Conservation (phyloP, 2,113 vertebrate genomes). For the Phyllostomus discolor region DNA sequence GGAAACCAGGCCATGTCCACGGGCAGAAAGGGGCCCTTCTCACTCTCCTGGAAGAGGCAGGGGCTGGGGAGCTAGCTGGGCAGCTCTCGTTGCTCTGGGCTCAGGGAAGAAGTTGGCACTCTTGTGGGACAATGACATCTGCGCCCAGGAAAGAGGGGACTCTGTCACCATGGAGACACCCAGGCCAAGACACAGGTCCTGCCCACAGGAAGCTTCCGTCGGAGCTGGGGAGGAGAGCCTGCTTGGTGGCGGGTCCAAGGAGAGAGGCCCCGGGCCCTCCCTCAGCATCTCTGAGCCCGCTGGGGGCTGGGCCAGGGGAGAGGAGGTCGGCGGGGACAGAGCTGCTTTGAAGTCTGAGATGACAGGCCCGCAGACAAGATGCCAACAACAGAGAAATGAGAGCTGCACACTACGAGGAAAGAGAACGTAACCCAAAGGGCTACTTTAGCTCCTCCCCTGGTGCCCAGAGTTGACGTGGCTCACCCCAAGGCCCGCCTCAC, state of each 20-base stretch:
- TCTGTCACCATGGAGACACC: not conserved
- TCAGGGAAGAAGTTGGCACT: not conserved
- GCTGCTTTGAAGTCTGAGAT: not conserved
- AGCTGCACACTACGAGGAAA: not conserved
- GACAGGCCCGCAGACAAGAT: not conserved
- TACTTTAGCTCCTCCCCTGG: not conserved
- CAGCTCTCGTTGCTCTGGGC: too few species aligned
- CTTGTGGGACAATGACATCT: not conserved
- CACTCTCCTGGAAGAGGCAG: not conserved
- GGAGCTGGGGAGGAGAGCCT: not conserved
- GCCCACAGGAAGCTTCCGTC: not conserved
- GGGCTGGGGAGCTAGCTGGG: not conserved
- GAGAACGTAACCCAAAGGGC: not conserved
- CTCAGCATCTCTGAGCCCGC: not conserved
- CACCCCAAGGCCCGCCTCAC: not conserved
- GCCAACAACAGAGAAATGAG: not conserved
- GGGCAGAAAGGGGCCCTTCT: not conserved
- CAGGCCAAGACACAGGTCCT: not conserved
- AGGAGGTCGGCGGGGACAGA: not conserved
- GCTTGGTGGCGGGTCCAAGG: not conserved
- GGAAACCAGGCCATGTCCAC: not conserved
- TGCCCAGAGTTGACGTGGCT: not conserved
- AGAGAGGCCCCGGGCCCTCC: rapidly evolving
- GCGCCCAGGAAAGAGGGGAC: not conserved
- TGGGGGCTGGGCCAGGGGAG: not conserved